These are phyloP conservation scores for Deroptyus accipitrinus DNA, from an alignment of 2,113 vertebrate genomes.

Conservation along the genomic window DNA sequence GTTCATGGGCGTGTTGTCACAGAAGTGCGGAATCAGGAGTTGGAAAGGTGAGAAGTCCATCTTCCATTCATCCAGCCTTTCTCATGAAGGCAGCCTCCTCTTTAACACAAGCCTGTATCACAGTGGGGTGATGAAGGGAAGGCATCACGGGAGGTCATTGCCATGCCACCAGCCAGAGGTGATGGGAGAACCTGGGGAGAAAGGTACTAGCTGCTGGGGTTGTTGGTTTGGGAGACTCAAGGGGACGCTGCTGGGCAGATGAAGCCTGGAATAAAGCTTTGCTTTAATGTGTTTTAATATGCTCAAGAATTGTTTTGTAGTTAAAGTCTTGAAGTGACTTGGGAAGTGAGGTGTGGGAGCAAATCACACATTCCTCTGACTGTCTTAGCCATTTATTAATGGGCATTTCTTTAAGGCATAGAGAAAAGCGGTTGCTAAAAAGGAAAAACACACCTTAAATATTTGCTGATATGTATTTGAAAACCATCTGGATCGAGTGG, in stretches of 20 bases:
- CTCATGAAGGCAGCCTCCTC: neutral
- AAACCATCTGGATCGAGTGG: neutral
- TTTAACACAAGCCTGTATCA: neutral
- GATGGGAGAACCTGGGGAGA: fast-evolving
- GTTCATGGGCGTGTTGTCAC: neutral
- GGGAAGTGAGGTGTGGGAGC: neutral
- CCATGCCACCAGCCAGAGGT: neutral
- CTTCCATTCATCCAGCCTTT: neutral
- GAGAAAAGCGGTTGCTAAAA: neutral
- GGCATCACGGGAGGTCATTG: too few species aligned
- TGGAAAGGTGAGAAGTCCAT: neutral
- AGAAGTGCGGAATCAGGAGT: fast-evolving
- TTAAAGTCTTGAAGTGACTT: neutral
- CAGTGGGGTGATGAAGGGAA: neutral
- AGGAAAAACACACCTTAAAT: constrained; percentile 23
- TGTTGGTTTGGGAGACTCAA: neutral
- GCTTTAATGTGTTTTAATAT: neutral
- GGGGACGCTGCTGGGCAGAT: neutral
- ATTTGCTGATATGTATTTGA: neutral
- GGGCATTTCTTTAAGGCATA: neutral
- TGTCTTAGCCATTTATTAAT: neutral
- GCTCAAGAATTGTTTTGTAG: neutral
- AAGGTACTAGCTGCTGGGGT: neutral
- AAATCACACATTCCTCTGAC: neutral
- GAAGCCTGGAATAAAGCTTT: neutral